Percentiles rank a stretch among this genome's conserved stretches.
Evolutionary conservation across 2,797 vertebrate species (phyloP).

Genomic region (Alfaro cultratus): DNA sequence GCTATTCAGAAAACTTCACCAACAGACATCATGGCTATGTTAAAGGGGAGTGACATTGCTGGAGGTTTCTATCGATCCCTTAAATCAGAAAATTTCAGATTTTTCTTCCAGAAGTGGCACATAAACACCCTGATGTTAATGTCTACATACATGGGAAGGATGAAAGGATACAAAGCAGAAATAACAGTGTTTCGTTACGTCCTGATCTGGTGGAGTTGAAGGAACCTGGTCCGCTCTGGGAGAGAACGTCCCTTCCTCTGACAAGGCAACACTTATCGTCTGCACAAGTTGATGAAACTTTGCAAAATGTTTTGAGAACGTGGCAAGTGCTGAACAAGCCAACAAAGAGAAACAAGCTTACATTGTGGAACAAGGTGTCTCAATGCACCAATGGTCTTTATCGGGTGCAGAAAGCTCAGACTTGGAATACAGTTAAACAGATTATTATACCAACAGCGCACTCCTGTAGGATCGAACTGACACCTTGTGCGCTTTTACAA

Average conservation of each 20-base stretch:
- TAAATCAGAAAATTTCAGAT: background rate
- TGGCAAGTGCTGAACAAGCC: background rate
- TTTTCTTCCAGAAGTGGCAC: background rate
- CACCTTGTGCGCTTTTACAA: too few species aligned
- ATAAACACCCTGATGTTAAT: background rate
- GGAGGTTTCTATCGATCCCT: background rate
- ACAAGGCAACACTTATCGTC: background rate
- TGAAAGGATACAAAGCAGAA: background rate
- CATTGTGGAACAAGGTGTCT: too few species aligned
- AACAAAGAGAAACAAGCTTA: background rate
- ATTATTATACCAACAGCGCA: too few species aligned
- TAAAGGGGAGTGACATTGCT: background rate
- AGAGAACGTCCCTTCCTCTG: background rate
- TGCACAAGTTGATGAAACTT: background rate
- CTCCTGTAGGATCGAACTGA: too few species aligned
- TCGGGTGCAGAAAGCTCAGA: too few species aligned
- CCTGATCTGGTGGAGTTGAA: too few species aligned
- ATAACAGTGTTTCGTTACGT: background rate
- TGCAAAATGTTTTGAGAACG: background rate
- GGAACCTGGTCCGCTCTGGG: too few species aligned
- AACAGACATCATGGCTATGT: background rate
- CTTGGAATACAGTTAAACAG: too few species aligned
- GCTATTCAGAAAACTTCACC: background rate
- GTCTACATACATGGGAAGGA: background rate
- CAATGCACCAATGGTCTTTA: too few species aligned